Evolutionary conservation across 2,888 invertebrate species (phyloP), one percentile per base, ranked within the genome.

Genomic region (Thymelicus lineola): DNA sequence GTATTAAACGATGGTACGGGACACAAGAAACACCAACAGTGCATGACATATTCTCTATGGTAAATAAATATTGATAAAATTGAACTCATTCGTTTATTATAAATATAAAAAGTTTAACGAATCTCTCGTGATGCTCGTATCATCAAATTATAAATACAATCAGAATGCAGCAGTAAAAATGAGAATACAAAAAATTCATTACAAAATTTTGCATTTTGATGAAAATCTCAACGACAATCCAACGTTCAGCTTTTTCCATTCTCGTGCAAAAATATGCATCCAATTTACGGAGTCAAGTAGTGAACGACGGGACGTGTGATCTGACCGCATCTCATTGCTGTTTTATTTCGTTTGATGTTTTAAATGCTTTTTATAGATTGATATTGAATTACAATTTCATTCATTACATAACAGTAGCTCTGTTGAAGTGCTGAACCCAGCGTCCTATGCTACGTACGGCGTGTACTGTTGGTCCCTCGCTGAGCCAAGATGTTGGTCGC

Each of bases 171-270:
- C 28, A 28, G 28, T 28, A 3, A 57, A 57, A 57, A 20, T 12
- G 7, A 10, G 12, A 57, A 57, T 28, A 12, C 55, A 57, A 17
- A 10, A 9, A 17, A 20, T 12, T 28, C 28, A 57, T 6, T 28
- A 42, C 17, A 61, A 61, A 35, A 28, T n/a, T 61, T 61, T 61
- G 61, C 61, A 61, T 61, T 61, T 61, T 46, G 17, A 61, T 61
- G 45, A 61, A 61, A 46, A 58, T 9, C 28, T n/a, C 58, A 35
- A 58, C 35, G 14, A n/a, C 58, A 58, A 46, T 42, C n/a, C 46
- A 48, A 61, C 61, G 7, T 14, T 1, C 28, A 46, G 61, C 42
- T 61, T 46, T 48, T 61, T 20, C 48, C 46, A 61, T 48, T 10
- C 46, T 46, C 58, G 15, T 61, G 46, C 14, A 61, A 45, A 61